Evolutionary conservation across 2,888 invertebrate species (phyloP), one percentile per base, ranked within the genome.

Genomic region (Physocephala rufipes): DNA sequence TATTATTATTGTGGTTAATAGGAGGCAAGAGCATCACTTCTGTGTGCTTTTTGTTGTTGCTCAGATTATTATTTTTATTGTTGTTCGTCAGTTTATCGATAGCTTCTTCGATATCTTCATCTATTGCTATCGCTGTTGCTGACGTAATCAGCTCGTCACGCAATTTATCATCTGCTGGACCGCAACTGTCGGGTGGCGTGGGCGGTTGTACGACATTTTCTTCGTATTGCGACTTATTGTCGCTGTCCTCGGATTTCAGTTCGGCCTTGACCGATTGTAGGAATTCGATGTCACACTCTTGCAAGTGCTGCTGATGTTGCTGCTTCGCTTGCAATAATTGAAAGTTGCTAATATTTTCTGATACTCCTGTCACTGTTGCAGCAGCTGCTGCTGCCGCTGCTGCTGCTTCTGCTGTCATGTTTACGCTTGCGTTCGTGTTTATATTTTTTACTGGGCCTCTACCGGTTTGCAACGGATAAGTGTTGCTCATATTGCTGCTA

Each of bases 401-500:
- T 67, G 71, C 73, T 71, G 74, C 36, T 75, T 63, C 71, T 76
- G 75, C 73, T 74, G 79, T 70, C 70, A 63, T 59, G 74, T 76
- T 55, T 68, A 75, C 67, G 71, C 76, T 73, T 76, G 77, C 16
- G 16, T 21, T 71, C 76, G 76, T 77, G 75, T 75, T 78, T 62
- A 74, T 75, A 81, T 82, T 83, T 84, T 82, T 82, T 77, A 81
- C 85, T 85, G 85, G 85, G 80, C 85, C 84, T 81, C 85, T 85
- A 85, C 78, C 82, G 83, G 83, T 81, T 81, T 80, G 83, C 81
- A 84, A 79, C 76, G 77, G 76, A 76, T 77, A 72, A 77, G 75
- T 77, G 78, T 70, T 80, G 77, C 75, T 80, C 78, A 75, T 76
- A 71, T 74, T 80, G 79, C 72, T 76, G 74, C 67, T 74, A 74